Evolutionary conservation across 1,140 invertebrate genomes (phyloP), one percentile per base, ranked within the genome.

Genomic region (Drosophila repletoides): DNA sequence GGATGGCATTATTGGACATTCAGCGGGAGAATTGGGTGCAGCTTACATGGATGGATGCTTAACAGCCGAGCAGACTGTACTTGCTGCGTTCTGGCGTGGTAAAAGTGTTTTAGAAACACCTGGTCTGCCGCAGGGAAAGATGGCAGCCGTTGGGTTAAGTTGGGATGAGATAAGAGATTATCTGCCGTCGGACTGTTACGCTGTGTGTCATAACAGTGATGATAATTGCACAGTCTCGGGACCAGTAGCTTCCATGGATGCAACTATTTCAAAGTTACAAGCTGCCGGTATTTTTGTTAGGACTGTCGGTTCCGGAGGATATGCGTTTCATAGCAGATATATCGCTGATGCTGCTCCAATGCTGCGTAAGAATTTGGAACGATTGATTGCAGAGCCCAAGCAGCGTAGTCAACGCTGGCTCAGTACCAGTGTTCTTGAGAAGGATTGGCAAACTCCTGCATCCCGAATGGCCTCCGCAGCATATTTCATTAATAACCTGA

Each of bases 1-100:
- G 2, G 97, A 99, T 91, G 97, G 97, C 40, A 97, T 99, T 70
- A 91, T 99, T 49, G 98, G 98, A 2, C 98, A 99, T 90, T 99
- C 98, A 1, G 97, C 97, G 1, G 97, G 97, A 14, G 97, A 98
- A 92, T 91, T 98, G 53, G 93, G 96, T 5, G 99, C 98, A 90
- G 98, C 97, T 0, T 99, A 99, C 91, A 98, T 98, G 52, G 98
- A 99, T 92, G 97, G 97, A 0, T 95, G 95, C 9, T 94, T 99
- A 40, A 98, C 97, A 9, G 93, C 94, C 2, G 97, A 98, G 88
- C 97, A 99, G 91, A 96, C 97, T 0, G 94, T 99, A 14, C 90
- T 98, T 33, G 94, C 97, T 24, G 97, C 98, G 22, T 99, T 97
- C 89, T 97, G 95, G 93, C 92, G 98, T 91, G 98, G 98, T 5